Base-by-base conservation (phyloP, 2,888 invertebrate genomes). In the Torymus auratus region DNA sequence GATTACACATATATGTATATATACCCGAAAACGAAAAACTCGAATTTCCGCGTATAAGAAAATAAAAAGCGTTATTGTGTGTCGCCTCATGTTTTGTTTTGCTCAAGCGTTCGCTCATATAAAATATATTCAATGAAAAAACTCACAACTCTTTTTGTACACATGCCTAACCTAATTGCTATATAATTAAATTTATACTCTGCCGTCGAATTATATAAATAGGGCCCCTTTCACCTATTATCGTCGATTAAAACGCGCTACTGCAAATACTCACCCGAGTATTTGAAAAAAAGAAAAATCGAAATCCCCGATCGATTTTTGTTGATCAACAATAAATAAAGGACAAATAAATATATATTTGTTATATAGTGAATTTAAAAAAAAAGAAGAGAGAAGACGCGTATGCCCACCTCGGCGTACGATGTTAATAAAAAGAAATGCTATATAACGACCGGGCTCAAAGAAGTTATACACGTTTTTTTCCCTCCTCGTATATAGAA, bases 141-240 rank as follows among this genome's bases (percentile, higher is more conserved):
- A 17, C 56, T 70, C 65, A 65, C 76, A 80, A 78, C 71, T 69
- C 69, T 68, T 78, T 78, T 71, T 79, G 68, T 79, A 74, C 62
- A 73, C 23, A 61, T 62, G 15, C 65, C 56, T 74, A 83, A 65
- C 62, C 58, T 76, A 72, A 76, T 70, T 52, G 17, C 77, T 68
- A 77, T 76, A 52, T 58, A 74, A 75, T 74, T 55, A 80, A 78
- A 73, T 68, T 67, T 65, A 73, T 74, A 41, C 41, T 69, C 68
- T 56, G n/a, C 70, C 11, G 7, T 69, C 60, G 20, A 69, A 76
- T 76, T 61, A 71, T 41, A 41, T 67, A 67, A 80, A 71, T 53
- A 65, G 55, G 60, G 64, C 20, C 53, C 17, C 64, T 67, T 67
- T 23, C 28, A n/a, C 28, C 61, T 55, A 62, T 28, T 64, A 68